Evolutionary conservation across 2,797 vertebrate genomes (phyloP).

Genomic region (Coranthus polyacanthus): DNA sequence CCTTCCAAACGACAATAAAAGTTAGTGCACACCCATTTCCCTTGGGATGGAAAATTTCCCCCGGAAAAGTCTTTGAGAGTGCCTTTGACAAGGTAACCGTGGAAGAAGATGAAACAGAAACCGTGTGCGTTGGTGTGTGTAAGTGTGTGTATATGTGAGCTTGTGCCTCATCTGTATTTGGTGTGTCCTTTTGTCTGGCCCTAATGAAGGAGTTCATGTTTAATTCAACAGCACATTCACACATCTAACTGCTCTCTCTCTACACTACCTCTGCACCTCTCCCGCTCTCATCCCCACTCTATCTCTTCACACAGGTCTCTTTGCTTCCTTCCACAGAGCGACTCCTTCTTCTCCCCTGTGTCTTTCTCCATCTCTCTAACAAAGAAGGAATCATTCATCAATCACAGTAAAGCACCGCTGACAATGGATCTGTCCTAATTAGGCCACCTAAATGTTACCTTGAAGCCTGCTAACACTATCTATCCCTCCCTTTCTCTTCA

Average conservation of each 20-base stretch:
- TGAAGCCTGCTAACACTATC: constrained; percentile 78
- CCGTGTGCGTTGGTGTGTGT: constrained; percentile 20
- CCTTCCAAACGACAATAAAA: constrained; percentile 65
- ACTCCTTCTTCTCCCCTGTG: constrained; percentile 62
- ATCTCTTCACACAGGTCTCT: constrained; percentile 63
- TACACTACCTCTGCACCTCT: constrained; percentile 45
- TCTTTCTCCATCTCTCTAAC: constrained; percentile 73
- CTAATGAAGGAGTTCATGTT: constrained; percentile 87
- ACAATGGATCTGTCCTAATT: constrained; percentile 84
- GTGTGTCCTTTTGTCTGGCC: constrained; percentile 84
- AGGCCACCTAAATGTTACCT: constrained; percentile 85
- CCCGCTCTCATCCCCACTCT: constrained; percentile 58
- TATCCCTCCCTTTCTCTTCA: constrained; percentile 36
- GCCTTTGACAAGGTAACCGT: constrained; percentile 75
- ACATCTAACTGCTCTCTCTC: constrained; percentile 63
- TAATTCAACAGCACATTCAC: constrained; percentile 87
- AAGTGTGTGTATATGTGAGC: constrained; percentile 16
- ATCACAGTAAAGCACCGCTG: constrained; percentile 85
- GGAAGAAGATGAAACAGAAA: constrained; percentile 64
- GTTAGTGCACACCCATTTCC: constrained; percentile 54
- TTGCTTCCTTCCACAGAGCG: constrained; percentile 60
- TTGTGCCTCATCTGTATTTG: constrained; percentile 71
- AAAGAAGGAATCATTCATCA: constrained; percentile 90
- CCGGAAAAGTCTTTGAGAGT: constrained; percentile 75
- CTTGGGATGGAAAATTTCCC: constrained; percentile 66